Evolutionary conservation across 2,113 vertebrate genomes (phyloP).

Genomic region (Myiopsitta monachus): DNA sequence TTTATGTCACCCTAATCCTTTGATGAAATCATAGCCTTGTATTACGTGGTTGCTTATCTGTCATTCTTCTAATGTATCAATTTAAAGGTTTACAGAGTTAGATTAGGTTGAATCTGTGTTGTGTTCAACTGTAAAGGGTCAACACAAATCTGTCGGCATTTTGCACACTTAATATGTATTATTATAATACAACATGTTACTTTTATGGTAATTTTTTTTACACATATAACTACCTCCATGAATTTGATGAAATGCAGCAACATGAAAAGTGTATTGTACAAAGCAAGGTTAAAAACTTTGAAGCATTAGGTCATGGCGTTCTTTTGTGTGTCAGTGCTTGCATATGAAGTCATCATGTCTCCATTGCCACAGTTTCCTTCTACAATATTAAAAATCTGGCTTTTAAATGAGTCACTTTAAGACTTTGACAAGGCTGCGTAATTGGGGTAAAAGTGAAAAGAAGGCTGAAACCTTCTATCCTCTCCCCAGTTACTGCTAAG

Average conservation of each 20-base stretch:
- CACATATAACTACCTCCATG: conserved; percentile 95
- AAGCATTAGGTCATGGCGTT: conserved; percentile 68
- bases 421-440: conserved; percentile 54
- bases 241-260: conserved; percentile 86
- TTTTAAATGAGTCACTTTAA: conserved; percentile 66
- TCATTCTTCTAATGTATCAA: conserved; percentile 69
- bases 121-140: conserved; percentile 81
- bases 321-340: conserved; percentile 70
- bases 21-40: conserved; percentile 66
- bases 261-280: conserved; percentile 76
- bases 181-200: conserved; percentile 83
- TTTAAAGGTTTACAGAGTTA: conserved; percentile 78
- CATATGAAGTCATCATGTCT: conserved; percentile 67
- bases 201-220: conserved; percentile 84
- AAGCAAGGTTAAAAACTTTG: conserved; percentile 64
- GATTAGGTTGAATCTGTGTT: conserved; percentile 76
- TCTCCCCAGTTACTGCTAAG: conserved; percentile 60
- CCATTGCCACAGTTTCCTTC: conserved; percentile 70
- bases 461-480: conserved; percentile 49
- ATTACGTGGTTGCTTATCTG: conserved; percentile 65
- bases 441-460: conserved; percentile 50
- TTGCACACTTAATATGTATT: conserved; percentile 84
- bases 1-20: conserved; percentile 66
- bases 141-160: conserved; percentile 83
- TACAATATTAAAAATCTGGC: conserved; percentile 50